Base-by-base conservation (phyloP, 1,140 invertebrate species). In the Diorhabda elongata region DNA sequence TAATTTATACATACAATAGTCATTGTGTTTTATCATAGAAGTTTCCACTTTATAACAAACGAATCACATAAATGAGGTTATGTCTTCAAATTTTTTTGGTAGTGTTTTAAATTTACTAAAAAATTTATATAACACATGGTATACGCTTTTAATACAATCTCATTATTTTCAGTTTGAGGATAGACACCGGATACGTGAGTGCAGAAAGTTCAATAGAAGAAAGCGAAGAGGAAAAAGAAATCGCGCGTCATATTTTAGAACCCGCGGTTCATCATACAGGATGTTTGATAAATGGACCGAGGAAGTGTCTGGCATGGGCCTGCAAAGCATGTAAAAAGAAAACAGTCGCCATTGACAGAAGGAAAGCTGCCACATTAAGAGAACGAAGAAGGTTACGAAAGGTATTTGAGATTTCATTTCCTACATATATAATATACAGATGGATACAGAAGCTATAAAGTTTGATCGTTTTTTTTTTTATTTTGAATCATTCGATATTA, bases 261-360 rank as follows among this genome's bases (percentile, higher is more conserved):
- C 85, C 85, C 0, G 75, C 61, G 61, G 47, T 52, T 43, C 44
- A 42, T 9, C 41, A 68, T 64, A 62, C 59, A 69, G 72, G 78
- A 26, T 81, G 81, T 72, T 77, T 77, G 26, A 74, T 81, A 58
- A 84, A 84, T 58, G 85, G 86, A 6, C 87, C 86, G 45, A 85
- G 93, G 61, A 87, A 92, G 64, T 98, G 96, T 78, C 85, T 98
- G 2, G 87, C 96, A 2, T 98, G 95, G 95, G 96, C 95, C 4
- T 98, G 96, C 82, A 97, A 98, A 80, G 94, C 95, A 1, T 98
- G 95, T 83, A 98, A 98, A 80, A 90, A 93, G 82, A 97, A 97
- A 83, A 95, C 91, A 3, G 93, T 97, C 11, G 92, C 94, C 3
- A 92, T 98, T 2, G 97, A 99, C 82, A 84, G 97, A 56, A 86